Base-by-base conservation (phyloP, 2,797 vertebrate species). In the Okamejei kenojei region DNA sequence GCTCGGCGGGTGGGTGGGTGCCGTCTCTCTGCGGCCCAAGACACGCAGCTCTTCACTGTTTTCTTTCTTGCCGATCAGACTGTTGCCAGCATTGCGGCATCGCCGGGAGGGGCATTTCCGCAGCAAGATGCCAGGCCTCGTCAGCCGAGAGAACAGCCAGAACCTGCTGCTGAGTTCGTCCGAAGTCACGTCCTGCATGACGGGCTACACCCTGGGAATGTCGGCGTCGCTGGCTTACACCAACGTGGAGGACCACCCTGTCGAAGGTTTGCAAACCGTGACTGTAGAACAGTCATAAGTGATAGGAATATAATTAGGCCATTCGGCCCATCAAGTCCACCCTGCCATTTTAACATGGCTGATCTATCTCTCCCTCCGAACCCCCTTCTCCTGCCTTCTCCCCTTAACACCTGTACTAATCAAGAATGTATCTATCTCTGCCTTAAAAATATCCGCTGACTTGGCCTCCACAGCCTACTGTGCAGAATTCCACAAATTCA, bases 191-290 rank as follows among this genome's bases (percentile, higher is more conserved):
- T 97, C 98, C 91, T 99, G 98, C 0, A 98, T 99, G 95, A 97
- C 97, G 0, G 98, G 99, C 93, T 99, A 99, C 0, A 98, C 98
- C 73, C 95, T 98, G 32, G 98, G 98, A 79, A 97, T 99, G 96
- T 99, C 98, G 0, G 98, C 98, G 38, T 98, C 98, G 11, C 97
- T 99, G 95, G 98, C 98, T 93, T 99, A 99, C 92, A 96, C 97
- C 95, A 99, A 99, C 94, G 97, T 98, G 0, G 98, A 99, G 93
- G 95, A 96, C 86, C 98, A 98, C 93, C 96, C 98, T 19, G 96
- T 99, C 9, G 98, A 98, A 95, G 99, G 99, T 98, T 94, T 96
- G 97, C 81, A 13, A 15, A 26, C 29, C 54, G 21, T 90, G 61
- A 61, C 19, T 32, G 32, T 9, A 84, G 17, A 90, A 71, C 71